These are phyloP conservation scores for Brachycybe producta DNA, from an alignment of 2,888 invertebrate species.

Conservation along the genomic window DNA sequence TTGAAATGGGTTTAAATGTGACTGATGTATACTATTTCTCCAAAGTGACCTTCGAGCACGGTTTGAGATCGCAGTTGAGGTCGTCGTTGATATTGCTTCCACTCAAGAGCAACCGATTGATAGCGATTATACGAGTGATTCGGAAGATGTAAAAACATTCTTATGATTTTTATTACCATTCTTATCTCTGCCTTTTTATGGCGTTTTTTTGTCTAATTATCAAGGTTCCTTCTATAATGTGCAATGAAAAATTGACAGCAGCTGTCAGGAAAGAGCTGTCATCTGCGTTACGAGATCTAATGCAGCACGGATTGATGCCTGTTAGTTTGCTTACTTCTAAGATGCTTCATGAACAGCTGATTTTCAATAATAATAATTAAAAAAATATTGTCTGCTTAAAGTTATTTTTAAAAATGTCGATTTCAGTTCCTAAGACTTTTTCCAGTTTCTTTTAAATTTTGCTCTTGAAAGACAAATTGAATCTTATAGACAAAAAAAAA, in stretches of 20 bases:
- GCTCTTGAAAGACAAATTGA: no score
- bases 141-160: slow-evolving; percentile 38
- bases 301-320: slow-evolving; percentile 80
- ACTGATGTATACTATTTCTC: slow-evolving; percentile 24
- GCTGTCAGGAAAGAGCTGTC: slow-evolving; percentile 85
- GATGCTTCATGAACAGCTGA: no score
- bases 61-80: slow-evolving; percentile 71
- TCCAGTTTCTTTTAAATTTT: no score
- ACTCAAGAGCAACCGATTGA: slow-evolving; percentile 38
- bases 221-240: slow-evolving; percentile 24
- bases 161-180: background rate
- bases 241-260: slow-evolving; percentile 68
- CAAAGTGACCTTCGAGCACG: slow-evolving; percentile 80
- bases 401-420: no score
- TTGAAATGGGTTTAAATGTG: background rate
- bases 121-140: slow-evolving; percentile 44
- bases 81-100: slow-evolving; percentile 50
- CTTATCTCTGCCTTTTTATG: slow-evolving; percentile 2
- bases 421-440: no score
- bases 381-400: no score
- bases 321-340: no score
- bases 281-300: slow-evolving; percentile 74
- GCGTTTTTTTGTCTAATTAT: background rate
- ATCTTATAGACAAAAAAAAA: no score
- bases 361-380: no score